Evolutionary conservation across 2,797 vertebrate genomes (phyloP), one percentile per base, ranked within the genome.

Genomic region (Miichthys miiuy): DNA sequence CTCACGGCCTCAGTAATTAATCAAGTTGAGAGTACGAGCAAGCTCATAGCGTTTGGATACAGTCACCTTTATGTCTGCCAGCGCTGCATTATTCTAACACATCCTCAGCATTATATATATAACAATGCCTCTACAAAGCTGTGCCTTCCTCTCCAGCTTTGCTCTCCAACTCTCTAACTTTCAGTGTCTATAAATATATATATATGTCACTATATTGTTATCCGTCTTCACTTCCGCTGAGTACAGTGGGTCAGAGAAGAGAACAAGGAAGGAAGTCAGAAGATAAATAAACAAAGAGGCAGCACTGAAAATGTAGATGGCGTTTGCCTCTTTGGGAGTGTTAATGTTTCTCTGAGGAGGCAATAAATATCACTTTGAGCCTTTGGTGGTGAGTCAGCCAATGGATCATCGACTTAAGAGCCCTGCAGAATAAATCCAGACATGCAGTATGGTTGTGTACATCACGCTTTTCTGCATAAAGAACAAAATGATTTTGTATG

Each of bases 281-380:
- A 51, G 75, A 76, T 74, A 82, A 87, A 88, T 62, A 83, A 80
- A 72, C 25, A 64, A 44, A 57, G 25, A 2, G 41, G 12, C 41
- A 63, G 50, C 30, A 9, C 54, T 73, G 76, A 70, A 74, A 67
- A 57, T 56, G 50, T 47, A 54, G 63, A 27, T 68, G 67, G 6
- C 64, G 46, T 75, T 74, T 47, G 38, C 54, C 14, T 65, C 76
- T 68, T 42, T 23, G 60, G 73, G 55, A 42, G 68, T 73, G 74
- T 85, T 65, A 80, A 75, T 68, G 77, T 72, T 74, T 25, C 68
- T 81, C 68, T 77, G 46, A 69, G 72, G 70, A 79, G 65, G 77
- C 50, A 77, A 83, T 82, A 77, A 84, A 89, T 75, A 78, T 81
- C 44, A 67, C 50, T 72, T 54, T 74, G 70, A 87, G 79, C 71